These are phyloP conservation scores for Chloroceryle amazona DNA, from an alignment of 2,797 vertebrate species.

Conservation along the genomic window DNA sequence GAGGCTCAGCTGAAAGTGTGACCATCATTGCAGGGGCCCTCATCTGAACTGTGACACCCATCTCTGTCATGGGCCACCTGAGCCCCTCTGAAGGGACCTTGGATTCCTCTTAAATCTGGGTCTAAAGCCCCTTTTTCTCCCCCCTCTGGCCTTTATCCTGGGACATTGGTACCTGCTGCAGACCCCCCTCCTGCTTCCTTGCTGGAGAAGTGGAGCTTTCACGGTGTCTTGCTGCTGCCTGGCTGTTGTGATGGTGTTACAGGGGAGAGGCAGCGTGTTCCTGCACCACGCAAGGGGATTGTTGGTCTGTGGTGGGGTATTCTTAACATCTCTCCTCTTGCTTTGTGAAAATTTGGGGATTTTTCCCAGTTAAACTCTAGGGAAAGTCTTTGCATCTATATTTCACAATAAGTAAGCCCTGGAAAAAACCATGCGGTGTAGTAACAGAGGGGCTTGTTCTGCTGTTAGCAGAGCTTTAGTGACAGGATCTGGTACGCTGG, in stretches of 20 bases:
- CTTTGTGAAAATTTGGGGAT: not conserved
- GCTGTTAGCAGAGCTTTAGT: not conserved
- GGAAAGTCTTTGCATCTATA: not conserved
- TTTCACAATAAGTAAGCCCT: slow-evolving; percentile 26
- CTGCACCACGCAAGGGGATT: accelerated
- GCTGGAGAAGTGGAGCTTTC: not conserved
- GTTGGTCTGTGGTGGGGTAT: not conserved
- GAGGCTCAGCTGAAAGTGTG: not conserved
- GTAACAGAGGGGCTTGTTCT: accelerated
- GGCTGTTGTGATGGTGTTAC: not conserved
- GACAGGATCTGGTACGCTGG: not conserved
- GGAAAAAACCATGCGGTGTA: slow-evolving; percentile 5
- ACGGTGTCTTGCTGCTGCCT: accelerated
- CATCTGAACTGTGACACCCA: accelerated
- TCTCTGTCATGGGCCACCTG: accelerated
- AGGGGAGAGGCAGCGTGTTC: accelerated
- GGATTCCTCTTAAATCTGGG: not conserved
- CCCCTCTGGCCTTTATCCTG: not conserved
- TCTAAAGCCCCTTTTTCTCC: not conserved
- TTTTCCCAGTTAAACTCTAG: not conserved
- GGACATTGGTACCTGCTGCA: not conserved
- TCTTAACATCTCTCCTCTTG: not conserved
- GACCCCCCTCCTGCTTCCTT: accelerated
- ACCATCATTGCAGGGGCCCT: not conserved
- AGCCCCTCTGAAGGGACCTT: accelerated